Base-by-base conservation (phyloP, 2,888 invertebrate species). In the Shargacucullia verbasci region DNA sequence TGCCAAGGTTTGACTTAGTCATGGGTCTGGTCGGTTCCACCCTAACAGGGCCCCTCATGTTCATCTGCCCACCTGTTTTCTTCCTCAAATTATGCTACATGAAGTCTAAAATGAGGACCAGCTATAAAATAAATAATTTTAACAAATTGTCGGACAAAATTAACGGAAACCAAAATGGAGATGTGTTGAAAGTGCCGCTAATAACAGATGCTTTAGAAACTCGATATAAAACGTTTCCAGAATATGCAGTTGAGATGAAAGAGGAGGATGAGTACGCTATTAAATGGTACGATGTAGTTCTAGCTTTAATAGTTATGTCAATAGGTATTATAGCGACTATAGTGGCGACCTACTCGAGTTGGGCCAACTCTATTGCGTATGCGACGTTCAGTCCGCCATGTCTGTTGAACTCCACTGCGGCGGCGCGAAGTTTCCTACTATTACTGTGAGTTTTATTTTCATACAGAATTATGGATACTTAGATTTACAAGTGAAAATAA, bases 1-100 rank as follows among this genome's bases (percentile, higher is more conserved):
- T 98, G 0, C 98, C 98, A 0, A 95, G 96, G 67, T 98, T 98
- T 82, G 98, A 98, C 78, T 92, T 98, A 14, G 96, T 98, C 10
- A 97, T 98, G 96, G 96, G 97, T 1, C 90, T 98, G 0, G 96
- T 98, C 9, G 98, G 98, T 0, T 98, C 98, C 4, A 96, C 97
- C 0, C 94, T 98, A 4, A 97, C 97, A 0, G 97, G 98, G 0
- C 97, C 98, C 0, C 88, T 98, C 10, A 96, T 98, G 76, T 98
- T 98, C 72, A 95, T 98, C 59, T 95, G 97, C 58, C 98, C 98
- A 0, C 97, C 98, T 0, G 74, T 98, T 38, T 96, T 98, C 79
- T 98, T 98, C 84, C 90, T 96, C 0, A 96, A 95, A 82, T 95
- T 97, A 9, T 88, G 95, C 48, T 92, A 93, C 46, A 90, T 96